Evolutionary conservation across 2,113 vertebrate species (phyloP).

Genomic region (Rhinoderma darwinii): DNA sequence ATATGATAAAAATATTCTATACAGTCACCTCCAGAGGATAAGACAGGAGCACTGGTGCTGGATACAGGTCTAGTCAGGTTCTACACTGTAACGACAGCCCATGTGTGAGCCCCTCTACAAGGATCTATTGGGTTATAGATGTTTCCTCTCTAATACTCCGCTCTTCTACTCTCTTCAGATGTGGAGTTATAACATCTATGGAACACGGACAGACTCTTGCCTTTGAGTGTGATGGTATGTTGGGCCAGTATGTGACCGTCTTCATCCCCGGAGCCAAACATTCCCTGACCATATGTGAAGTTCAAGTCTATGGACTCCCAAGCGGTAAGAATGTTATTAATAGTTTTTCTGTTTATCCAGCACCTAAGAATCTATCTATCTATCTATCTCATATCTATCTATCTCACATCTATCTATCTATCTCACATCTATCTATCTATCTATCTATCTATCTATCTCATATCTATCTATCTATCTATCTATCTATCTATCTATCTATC

Average conservation of each 20-base stretch:
- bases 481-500: too few species aligned
- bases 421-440: too few species aligned
- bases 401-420: too few species aligned
- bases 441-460: too few species aligned
- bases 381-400: too few species aligned
- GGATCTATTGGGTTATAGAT: neutral
- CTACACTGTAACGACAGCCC: neutral
- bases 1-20: too few species aligned
- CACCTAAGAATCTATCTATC: neutral
- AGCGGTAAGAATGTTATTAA: slow-evolving; percentile 29
- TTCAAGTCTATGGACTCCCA: slow-evolving; percentile 50
- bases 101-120: neutral
- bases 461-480: too few species aligned
- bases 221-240: slow-evolving; percentile 54
- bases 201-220: slow-evolving; percentile 23
- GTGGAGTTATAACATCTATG: slow-evolving; percentile 34
- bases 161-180: slow-evolving; percentile 25
- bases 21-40: too few species aligned
- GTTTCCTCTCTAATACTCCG: neutral
- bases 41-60: neutral
- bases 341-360: too few species aligned
- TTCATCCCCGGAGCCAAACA: slow-evolving; percentile 6
- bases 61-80: neutral
- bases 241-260: slow-evolving; percentile 55
- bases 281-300: slow-evolving; percentile 48